Base-by-base conservation (phyloP, 2,113 vertebrate genomes). In the Halichoeres trimaculatus region DNA sequence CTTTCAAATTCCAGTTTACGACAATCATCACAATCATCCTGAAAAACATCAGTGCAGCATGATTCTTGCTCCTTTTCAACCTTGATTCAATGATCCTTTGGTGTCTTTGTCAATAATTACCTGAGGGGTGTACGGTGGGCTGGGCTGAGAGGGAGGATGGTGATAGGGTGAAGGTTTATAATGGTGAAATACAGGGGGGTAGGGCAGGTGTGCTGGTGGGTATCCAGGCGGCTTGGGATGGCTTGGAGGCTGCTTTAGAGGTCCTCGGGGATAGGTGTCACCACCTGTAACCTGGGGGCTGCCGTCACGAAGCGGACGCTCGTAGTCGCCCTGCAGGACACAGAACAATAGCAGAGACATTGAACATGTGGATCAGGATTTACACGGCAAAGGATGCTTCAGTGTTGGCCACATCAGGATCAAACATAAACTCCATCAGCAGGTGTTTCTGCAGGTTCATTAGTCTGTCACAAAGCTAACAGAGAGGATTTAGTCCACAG, bases 211-310 rank as follows among this genome's bases (percentile, higher is more conserved):
- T 14, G 85, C 93, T 48, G 95, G 94, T 52, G 97, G 94, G 87
- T 97, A 98, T 80, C 92, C 93, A 43, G 91, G 91, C 5, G 91
- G 91, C 92, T 98, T 98, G 84, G 89, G 92, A 86, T 97, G 97
- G 90, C 95, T 95, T 88, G 97, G 98, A 96, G 97, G 97, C 96
- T 98, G 96, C 93, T 98, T 99, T 23, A 95, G 74, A 13, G 95
- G 96, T 67, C 95, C 96, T 70, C 98, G 92, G 38, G 96, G 96
- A 74, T 98, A 99, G 17, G 96, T 96, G 89, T 99, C 97, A 0
- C 94, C 96, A 26, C 95, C 94, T 8, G 92, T 94, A 23, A 96
- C 92, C 3, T 95, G 95, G 16, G 96, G 96, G 76, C 96, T 97
- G 76, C 96, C 81, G 0, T 96, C 95, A 81, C 96, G 93, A 78